Evolutionary conservation across 2,797 vertebrate species (phyloP), one percentile per base, ranked within the genome.

Genomic region (Danio aesculapii): DNA sequence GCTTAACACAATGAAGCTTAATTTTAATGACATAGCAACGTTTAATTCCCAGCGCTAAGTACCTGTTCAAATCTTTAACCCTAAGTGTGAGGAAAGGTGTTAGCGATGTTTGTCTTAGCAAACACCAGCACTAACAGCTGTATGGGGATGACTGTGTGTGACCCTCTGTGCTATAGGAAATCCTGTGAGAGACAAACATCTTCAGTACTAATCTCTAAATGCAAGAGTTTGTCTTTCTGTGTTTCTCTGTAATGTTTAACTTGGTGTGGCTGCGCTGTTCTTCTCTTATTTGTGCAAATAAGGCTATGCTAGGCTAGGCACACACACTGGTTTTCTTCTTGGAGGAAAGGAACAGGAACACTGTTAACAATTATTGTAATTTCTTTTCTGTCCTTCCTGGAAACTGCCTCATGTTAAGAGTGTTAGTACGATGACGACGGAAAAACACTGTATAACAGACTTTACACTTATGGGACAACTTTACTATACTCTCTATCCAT

Each of bases 161-260:
- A 72, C 14, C 12, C n/a, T 53, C 39, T 62, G 41, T 44, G 13
- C n/a, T 72, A 19, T 41, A 74, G 70, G 68, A 80, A 66, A 80
- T 80, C 78, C 78, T 80, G 69, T 55, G 57, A 19, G 11, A 80
- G 43, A 52, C 11, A 71, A 14, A 16, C 16, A 10, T 53, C 9
- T 55, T 71, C 66, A 16, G 4, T 12, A 17, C 30, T 16, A 72
- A 21, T 8, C n/a, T 76, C 10, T 70, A 16, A n/a, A 44, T 82
- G 62, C 13, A 11, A 30, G 39, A 11, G 2, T 14, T 30, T 46
- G 61, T 62, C 61, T 67, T 30, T 43, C 12, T 53, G 7, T 59
- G 7, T 49, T 9, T 84, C 30, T 77, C 49, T 75, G 61, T 88
- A 88, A 90, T 92, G 87, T 92, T 92, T 92, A 90, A 91, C 88